Conservation (phyloP, 2,113 vertebrate genomes). For the Tachysurus fulvidraco region DNA sequence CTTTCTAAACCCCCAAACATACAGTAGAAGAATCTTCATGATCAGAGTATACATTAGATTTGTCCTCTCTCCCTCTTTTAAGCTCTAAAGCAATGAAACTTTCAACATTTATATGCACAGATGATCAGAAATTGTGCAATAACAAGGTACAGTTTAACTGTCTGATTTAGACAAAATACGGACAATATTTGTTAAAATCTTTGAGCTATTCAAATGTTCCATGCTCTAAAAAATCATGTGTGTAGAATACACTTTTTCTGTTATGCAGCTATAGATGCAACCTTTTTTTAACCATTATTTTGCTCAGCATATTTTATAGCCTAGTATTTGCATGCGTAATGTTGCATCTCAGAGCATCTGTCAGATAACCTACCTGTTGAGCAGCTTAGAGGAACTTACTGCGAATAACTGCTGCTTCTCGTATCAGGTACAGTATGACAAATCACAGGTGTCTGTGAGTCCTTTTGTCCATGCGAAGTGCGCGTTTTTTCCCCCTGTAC, state of each 20-base stretch:
- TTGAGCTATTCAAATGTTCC: neutral
- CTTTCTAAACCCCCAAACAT: neutral
- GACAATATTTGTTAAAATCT: too few relatives aligned
- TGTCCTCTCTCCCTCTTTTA: neutral
- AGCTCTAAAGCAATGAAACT: neutral
- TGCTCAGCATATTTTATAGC: neutral
- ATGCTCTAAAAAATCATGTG: neutral
- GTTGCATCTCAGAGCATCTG: neutral
- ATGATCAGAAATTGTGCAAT: neutral
- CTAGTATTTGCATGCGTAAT: too few relatives aligned
- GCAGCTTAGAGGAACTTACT: conserved; percentile 25
- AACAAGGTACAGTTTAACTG: neutral
- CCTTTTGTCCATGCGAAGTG: neutral
- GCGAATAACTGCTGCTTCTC: neutral
- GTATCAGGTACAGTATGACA: neutral
- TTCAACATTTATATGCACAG: neutral
- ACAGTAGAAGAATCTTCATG: neutral
- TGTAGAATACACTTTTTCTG: neutral
- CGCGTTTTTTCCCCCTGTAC: neutral
- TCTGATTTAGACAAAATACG: neutral
- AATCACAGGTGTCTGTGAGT: neutral
- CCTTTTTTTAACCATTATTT: neutral
- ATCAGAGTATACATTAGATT: neutral
- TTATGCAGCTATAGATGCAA: neutral
- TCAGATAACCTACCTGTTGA: conserved; percentile 27